These are phyloP conservation scores for Gambusia yucatana DNA, from an alignment of 2,797 vertebrate genomes.

Conservation along the genomic window DNA sequence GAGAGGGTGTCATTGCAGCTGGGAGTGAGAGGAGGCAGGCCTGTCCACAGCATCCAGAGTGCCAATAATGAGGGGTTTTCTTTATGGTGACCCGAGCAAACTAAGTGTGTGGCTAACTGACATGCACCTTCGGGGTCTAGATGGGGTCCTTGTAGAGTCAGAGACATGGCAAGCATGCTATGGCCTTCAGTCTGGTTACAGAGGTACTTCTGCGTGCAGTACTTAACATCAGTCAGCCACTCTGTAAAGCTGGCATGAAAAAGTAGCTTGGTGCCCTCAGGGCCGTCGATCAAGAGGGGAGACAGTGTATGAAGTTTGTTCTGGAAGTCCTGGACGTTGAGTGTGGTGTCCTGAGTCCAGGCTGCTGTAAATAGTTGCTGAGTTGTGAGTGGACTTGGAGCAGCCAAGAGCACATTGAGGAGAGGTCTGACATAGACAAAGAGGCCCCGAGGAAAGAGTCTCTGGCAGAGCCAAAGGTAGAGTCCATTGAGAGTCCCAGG, in stretches of 20 bases:
- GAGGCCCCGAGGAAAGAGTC: conserved; percentile 80
- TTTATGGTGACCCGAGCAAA: conserved; percentile 76
- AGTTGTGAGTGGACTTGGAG: conserved; percentile 74
- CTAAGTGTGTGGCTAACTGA: conserved; percentile 80
- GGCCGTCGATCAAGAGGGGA: conserved; percentile 74
- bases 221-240: conserved; percentile 87
- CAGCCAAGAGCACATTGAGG: conserved; percentile 81
- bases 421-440: conserved; percentile 79
- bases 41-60: conserved; percentile 85
- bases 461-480: conserved; percentile 89
- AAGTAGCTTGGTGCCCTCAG: conserved; percentile 72
- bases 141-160: conserved; percentile 70
- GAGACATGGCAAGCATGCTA: conserved; percentile 82
- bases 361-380: conserved; percentile 75
- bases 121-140: conserved; percentile 73
- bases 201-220: conserved; percentile 86
- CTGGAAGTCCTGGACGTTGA: conserved; percentile 75
- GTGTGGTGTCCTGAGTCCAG: conserved; percentile 73
- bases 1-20: conserved; percentile 5
- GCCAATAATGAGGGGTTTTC: conserved; percentile 79
- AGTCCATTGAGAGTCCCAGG: conserved; percentile 87
- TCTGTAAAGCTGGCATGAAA: conserved; percentile 88
- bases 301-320: conserved; percentile 71
- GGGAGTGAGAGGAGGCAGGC: conserved; percentile 69
- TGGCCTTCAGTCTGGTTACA: conserved; percentile 83